Percentiles rank a stretch among this genome's conserved stretches.
These are phyloP conservation scores for Eciton burchellii DNA, from an alignment of 1,140 invertebrate genomes.

Conservation along the genomic window DNA sequence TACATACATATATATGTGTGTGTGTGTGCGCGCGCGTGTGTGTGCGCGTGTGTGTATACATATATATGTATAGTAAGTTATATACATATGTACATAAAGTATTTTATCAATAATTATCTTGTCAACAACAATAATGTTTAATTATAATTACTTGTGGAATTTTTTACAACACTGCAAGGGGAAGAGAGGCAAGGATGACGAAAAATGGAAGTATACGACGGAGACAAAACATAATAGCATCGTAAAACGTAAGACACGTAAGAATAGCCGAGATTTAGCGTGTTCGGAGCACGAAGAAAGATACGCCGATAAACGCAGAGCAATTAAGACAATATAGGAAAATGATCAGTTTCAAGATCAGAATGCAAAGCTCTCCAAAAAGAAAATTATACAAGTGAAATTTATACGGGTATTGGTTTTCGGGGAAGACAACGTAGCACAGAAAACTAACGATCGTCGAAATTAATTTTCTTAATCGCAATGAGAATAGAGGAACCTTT, in stretches of 20 bases:
- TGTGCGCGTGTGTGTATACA: too few relatives aligned
- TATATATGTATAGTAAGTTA: constrained; percentile 49
- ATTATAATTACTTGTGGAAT: constrained; percentile 72
- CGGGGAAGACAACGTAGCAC: not conserved
- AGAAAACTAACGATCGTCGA: constrained; percentile 11
- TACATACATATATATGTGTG: too few relatives aligned
- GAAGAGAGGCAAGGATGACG: constrained; percentile 25
- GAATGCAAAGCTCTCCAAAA: not conserved
- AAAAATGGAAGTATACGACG: constrained; percentile 41
- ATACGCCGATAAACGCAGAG: constrained; percentile 41
- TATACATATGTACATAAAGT: constrained; percentile 81
- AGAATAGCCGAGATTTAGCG: constrained; percentile 80
- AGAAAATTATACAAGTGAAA: not conserved
- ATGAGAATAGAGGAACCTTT: constrained; percentile 5
- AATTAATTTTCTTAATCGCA: constrained; percentile 28
- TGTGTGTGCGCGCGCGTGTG: too few relatives aligned
- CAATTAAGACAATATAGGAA: constrained; percentile 55
- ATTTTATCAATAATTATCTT: too few relatives aligned
- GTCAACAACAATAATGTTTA: constrained; percentile 81
- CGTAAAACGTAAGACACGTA: too few relatives aligned
- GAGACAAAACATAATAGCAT: too few relatives aligned
- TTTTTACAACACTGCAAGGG: constrained; percentile 46
- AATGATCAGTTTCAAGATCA: constrained; percentile 65
- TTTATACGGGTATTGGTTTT: constrained; percentile 14
- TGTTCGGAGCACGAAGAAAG: constrained; percentile 79